Base-by-base conservation (phyloP, 2,888 invertebrate species). In the Crematogaster levior region DNA sequence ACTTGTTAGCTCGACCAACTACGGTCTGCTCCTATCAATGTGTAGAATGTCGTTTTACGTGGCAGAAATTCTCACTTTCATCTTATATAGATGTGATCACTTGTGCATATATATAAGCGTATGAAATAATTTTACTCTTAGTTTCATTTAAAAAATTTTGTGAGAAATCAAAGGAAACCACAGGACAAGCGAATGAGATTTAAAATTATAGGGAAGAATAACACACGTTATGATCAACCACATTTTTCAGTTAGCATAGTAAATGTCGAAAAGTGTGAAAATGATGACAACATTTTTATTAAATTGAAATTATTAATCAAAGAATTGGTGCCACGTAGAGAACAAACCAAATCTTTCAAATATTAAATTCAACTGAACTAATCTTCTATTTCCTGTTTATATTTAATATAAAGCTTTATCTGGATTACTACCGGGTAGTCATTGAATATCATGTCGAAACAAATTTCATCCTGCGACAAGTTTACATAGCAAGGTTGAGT, bases 1-100 rank as follows among this genome's bases (percentile, higher is more conserved):
- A 58, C 77, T 77, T 56, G 70, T 82, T 68, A 48, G 46, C 46
- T 60, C 21, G 40, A 43, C 48, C 40, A 51, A 15, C 5, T 61
- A 60, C 37, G 43, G 21, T 72, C 37, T 58, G 58, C 51, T 48
- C 5, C 24, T 34, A 37, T 34, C 46, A 46, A 34, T 66, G 30
- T 66, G n/a, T 12, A 46, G 7, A 6, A 4, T 46, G 27, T 66
- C 30, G 10, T 24, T 46, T 46, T 46, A 12, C 30, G 30, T 18
- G n/a, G 12, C 4, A 30, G 27, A 66, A 66, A 66, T 46, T 10
- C 18, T 46, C 9, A 30, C 1, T 37, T 21, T 30, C 9, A 6
- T 0, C 12, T 21, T 10, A 9, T 30, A 24, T 30, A n/a, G 7
- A 56, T 56, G 30, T 18, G 4, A 58, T 30, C n/a, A 7, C 4